These are phyloP conservation scores for Enchytraeus crypticus DNA, from an alignment of 2,888 invertebrate genomes.

Conservation along the genomic window DNA sequence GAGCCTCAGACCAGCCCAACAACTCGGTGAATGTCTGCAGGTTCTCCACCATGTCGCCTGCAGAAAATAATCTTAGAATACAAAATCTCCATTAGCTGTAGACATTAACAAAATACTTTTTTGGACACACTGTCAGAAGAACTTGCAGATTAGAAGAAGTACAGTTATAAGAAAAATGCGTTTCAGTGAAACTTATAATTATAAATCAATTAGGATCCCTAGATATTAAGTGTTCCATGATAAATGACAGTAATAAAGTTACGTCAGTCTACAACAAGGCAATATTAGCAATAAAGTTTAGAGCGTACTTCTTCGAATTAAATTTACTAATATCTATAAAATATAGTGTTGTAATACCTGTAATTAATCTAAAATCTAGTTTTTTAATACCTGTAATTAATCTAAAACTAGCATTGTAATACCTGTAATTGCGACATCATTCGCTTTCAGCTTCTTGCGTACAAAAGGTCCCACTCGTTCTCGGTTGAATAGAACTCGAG, in stretches of 20 bases:
- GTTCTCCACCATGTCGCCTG: not conserved
- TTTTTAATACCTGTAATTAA: not conserved
- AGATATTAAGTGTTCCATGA: no score
- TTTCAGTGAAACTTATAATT: no score
- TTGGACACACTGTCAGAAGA: no score
- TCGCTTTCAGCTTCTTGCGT: not conserved
- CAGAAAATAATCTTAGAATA: not conserved
- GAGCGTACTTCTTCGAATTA: no score
- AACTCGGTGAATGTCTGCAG: not conserved
- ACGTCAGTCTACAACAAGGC: no score
- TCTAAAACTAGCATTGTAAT: no score
- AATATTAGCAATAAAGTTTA: no score
- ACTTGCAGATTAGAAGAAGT: no score
- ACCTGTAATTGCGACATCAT: constrained; percentile 5
- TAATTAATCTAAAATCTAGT: not conserved
- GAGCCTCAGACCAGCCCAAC: not conserved
- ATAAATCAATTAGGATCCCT: no score
- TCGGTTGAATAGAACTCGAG: constrained; percentile 27
- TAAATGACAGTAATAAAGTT: no score
- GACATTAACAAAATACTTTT: no score
- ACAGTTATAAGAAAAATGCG: no score
- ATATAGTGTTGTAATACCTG: not conserved
- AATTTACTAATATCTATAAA: not conserved
- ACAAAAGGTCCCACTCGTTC: constrained; percentile 23
- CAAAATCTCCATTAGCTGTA: not conserved